Evolutionary conservation across 2,888 invertebrate species (phyloP), one percentile per base, ranked within the genome.

Genomic region (Hemicrepidius hirtus): DNA sequence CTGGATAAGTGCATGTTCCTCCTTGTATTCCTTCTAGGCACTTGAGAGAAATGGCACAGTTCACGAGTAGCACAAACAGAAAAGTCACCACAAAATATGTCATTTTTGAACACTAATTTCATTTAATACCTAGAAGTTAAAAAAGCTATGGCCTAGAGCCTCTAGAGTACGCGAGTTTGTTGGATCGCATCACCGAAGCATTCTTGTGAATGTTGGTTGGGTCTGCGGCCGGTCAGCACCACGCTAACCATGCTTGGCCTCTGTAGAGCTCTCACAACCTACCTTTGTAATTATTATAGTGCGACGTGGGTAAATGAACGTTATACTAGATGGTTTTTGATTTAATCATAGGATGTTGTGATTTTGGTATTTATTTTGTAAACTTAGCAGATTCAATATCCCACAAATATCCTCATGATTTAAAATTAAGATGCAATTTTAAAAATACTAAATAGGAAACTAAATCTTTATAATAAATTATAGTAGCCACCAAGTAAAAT

Each of bases 161-260:
- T 57, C 28, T 44, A 65, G 35, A 69, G 35, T 62, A 69, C 72
- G 73, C 50, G 55, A 72, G 24, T 65, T n/a, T 66, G 66, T 74
- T 76, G 75, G 76, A 75, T 78, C 77, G 77, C 79, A 80, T 79
- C 75, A 79, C 78, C 78, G 78, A 71, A 63, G 74, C 71, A 73
- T 76, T 75, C 74, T 76, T 76, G 72, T 75, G 66, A 77, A 76
- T 76, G 71, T 60, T 74, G 60, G 68, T 63, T 74, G 55, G 53
- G 60, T 75, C 71, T 71, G 77, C 75, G 77, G 76, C 76, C 79
- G 80, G 79, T 79, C 79, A 79, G 79, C 80, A 78, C 78, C 80
- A 79, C 68, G 66, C 65, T 74, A 74, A 68, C 70, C 76, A 68
- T 68, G 71, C 70, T 75, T 72, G 67, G 74, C 73, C 71, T 70